Evolutionary conservation across 1,140 invertebrate genomes (phyloP), one percentile per base, ranked within the genome.

Genomic region (Caenorhabditis briggsae): DNA sequence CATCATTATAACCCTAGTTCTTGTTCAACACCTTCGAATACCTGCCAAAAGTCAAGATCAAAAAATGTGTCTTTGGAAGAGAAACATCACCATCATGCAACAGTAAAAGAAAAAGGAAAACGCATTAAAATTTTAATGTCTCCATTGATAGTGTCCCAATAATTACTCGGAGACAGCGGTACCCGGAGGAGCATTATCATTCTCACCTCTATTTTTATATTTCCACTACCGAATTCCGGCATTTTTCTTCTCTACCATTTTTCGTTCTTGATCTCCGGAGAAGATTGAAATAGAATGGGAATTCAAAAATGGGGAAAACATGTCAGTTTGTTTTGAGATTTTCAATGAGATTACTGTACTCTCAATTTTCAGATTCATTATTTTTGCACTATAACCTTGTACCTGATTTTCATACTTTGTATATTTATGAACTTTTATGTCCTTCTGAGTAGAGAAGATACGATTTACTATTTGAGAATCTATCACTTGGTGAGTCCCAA

Each of bases 381-480:
- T 58, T 56, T 88, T 25, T 88, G 88, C 48, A 88, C 86, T 8
- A 55, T 84, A 46, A 41, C 82, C 16, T 65, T 88, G 25, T 91
- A 91, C 82, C 33, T 87, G 14, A 89, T 92, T n/a, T 90, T 90
- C 78, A 82, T 88, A 14, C 82, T 90, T 12, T 92, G 89, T 64
- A 83, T 92, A 53, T 87, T 89, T 58, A 78, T 91, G 61, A 92
- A 92, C 88, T 78, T 91, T 16, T 92, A 90, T 87, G 91, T 91
- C 2, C 88, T 92, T 55, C 65, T 92, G 7, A 88, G 88, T 64
- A 84, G 91, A 70, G 84, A 84, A 50, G 90, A 92, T 84, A 92
- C 91, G 3, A 91, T 92, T 23, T 90, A 90, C 65, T 92, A 91
- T 83, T 64, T 92, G 33, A 82, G 91, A 70, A 89, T 92, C 14